A percentile compares a stretch with the other conserved stretches of the same genome.
These are phyloP conservation scores for Leptonema lineaticorne DNA, from an alignment of 1,140 invertebrate genomes.

Conservation along the genomic window DNA sequence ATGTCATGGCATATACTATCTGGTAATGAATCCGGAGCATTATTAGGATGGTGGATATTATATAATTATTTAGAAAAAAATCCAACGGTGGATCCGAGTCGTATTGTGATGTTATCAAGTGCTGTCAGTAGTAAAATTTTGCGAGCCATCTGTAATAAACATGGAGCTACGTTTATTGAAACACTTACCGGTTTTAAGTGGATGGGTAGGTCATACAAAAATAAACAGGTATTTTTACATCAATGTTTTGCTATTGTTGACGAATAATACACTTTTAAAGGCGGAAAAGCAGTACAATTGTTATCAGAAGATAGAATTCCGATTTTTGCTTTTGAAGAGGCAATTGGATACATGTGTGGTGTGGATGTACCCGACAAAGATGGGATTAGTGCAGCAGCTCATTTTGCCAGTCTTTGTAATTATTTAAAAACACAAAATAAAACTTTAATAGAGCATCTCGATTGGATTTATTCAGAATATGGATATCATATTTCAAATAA, in stretches of 20 bases:
- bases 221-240: conserved; percentile 9
- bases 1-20: conserved; percentile 84
- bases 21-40: conserved; percentile 93
- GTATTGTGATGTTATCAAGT: conserved; percentile 79
- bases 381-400: conserved; percentile 84
- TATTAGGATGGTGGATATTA: conserved; percentile 95
- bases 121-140: conserved; percentile 98
- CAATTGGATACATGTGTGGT: conserved; percentile 94
- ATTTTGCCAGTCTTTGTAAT: conserved; percentile 76
- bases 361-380: conserved; percentile 91
- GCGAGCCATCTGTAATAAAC: conserved; percentile 74
- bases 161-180: conserved; percentile 88
- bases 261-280: no score
- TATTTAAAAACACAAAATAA: conserved; percentile 68
- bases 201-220: conserved; percentile 72
- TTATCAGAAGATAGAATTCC: conserved; percentile 70
- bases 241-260: no score
- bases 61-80: conserved; percentile 58
- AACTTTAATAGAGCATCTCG: conserved; percentile 74
- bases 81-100: conserved; percentile 51
- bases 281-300: conserved; percentile 78
- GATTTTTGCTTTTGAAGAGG: conserved; percentile 94
- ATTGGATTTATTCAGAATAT: conserved; percentile 80
- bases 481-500: conserved; percentile 84
- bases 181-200: conserved; percentile 99